Evolutionary conservation across 1,140 invertebrate species (phyloP).

Genomic region (Pemphigus obesinymphae): DNA sequence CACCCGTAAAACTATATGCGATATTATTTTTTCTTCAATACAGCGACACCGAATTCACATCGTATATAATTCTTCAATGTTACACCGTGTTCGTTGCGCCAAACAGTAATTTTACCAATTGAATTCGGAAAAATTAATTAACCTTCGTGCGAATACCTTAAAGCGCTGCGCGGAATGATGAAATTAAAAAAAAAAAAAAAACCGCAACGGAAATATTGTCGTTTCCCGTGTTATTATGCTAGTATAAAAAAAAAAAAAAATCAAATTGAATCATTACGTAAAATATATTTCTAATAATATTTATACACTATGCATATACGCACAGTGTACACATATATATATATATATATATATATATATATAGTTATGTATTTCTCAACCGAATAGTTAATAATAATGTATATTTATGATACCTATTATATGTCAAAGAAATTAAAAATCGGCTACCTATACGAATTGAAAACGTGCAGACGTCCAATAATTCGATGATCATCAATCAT

Average conservation of each 20-base stretch:
- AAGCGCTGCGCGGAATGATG: background rate
- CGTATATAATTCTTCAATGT: background rate
- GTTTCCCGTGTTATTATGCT: background rate
- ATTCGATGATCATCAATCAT: background rate
- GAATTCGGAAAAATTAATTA: slow-evolving; percentile 19
- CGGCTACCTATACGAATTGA: background rate
- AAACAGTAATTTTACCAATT: background rate
- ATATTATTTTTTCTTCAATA: background rate
- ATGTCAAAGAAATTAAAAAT: background rate
- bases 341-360: too few species aligned
- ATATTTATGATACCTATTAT: background rate
- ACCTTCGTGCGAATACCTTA: background rate
- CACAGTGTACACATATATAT: too few species aligned
- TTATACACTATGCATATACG: background rate
- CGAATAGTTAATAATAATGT: too few species aligned
- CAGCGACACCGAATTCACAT: background rate
- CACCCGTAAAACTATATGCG: background rate
- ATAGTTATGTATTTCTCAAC: too few species aligned
- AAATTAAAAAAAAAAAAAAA: background rate
- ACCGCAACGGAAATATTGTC: background rate
- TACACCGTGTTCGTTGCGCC: background rate
- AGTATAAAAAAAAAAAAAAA: background rate
- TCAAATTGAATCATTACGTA: background rate
- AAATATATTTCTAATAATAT: background rate
- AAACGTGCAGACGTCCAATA: background rate